These are phyloP conservation scores for Gryllus bimaculatus DNA, from an alignment of 1,140 invertebrate species.

Conservation along the genomic window DNA sequence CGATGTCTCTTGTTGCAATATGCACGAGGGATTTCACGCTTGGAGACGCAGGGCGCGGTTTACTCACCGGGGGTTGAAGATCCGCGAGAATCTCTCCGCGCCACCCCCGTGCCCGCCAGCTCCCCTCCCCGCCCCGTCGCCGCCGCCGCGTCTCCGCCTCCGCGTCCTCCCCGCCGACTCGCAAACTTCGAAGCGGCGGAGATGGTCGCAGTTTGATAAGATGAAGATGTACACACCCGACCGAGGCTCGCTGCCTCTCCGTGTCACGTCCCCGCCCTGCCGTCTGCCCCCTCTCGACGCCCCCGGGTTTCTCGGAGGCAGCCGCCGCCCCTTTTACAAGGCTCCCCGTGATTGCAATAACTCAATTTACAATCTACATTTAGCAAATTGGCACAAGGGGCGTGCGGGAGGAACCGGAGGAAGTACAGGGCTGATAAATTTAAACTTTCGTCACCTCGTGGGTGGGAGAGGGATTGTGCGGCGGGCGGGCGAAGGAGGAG, in stretches of 20 bases:
- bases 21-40: neutral
- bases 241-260: neutral
- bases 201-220: neutral
- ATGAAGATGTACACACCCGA: neutral
- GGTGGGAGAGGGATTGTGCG: neutral
- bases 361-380: neutral
- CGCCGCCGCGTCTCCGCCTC: neutral
- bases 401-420: neutral
- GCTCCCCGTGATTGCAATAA: neutral
- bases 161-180: neutral
- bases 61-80: neutral
- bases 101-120: no score
- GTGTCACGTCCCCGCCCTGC: neutral
- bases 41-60: neutral
- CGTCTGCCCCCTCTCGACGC: neutral
- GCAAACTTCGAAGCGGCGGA: neutral
- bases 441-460: neutral
- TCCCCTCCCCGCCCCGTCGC: neutral
- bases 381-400: neutral
- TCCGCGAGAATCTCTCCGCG: neutral
- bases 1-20: conserved; percentile 1
- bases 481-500: neutral
- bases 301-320: neutral
- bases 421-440: neutral
- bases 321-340: neutral